Evolutionary conservation across 2,113 vertebrate species (phyloP).

Genomic region (Semicossyphus pulcher): DNA sequence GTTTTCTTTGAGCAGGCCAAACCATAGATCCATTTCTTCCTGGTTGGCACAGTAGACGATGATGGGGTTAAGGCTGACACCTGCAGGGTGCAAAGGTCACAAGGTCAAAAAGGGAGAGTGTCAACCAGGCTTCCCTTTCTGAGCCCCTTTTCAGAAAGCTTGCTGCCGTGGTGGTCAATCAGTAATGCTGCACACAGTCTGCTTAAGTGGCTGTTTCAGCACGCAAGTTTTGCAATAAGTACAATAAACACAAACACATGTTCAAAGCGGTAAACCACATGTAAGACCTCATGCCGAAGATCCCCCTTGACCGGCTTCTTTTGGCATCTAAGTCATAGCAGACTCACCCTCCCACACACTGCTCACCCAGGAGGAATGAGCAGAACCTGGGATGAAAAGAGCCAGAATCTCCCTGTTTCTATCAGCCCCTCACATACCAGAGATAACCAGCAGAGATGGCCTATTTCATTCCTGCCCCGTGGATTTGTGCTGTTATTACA

Average conservation of each 20-base stretch:
- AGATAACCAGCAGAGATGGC: constrained; percentile 76
- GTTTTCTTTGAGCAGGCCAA: constrained; percentile 91
- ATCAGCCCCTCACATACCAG: constrained; percentile 77
- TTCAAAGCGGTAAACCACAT: constrained; percentile 43
- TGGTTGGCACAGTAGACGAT: constrained; percentile 90
- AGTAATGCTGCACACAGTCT: constrained; percentile 5
- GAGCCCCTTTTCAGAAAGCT: neutral
- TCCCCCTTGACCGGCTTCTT: constrained; percentile 39
- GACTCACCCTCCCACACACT: constrained; percentile 56
- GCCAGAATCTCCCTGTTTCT: constrained; percentile 72
- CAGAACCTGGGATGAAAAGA: constrained; percentile 56
- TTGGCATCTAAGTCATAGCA: constrained; percentile 47
- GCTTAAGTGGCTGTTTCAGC: constrained; percentile 7
- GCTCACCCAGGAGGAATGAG: constrained; percentile 65
- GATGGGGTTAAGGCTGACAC: constrained; percentile 91
- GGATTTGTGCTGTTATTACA: constrained; percentile 62
- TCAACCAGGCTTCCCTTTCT: constrained; percentile 20
- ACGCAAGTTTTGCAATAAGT: constrained; percentile 29
- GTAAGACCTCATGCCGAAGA: constrained; percentile 5
- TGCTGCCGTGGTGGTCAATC: constrained; percentile 12
- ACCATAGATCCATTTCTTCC: constrained; percentile 90
- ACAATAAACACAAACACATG: constrained; percentile 57
- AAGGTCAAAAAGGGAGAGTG: constrained; percentile 44
- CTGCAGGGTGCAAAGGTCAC: constrained; percentile 76
- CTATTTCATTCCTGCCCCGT: constrained; percentile 41